These are phyloP conservation scores for Diadromus collaris DNA, from an alignment of 2,888 invertebrate species.

Conservation along the genomic window DNA sequence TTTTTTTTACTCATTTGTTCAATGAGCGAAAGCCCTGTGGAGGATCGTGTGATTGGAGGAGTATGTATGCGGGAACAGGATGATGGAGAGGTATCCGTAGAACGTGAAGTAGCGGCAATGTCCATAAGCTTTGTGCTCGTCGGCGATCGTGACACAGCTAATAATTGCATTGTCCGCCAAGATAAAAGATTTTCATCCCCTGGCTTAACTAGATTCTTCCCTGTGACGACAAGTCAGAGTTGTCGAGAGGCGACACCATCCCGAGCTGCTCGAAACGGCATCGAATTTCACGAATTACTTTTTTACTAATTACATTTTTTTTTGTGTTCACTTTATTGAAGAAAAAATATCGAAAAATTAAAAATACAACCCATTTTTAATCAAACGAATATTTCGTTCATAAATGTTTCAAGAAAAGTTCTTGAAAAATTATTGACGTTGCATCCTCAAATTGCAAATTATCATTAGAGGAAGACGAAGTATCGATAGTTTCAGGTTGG, in stretches of 20 bases:
- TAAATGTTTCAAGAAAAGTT: too few species aligned
- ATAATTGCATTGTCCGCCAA: constrained; percentile 51
- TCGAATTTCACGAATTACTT: neutral
- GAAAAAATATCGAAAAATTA: too few species aligned
- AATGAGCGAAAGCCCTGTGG: constrained; percentile 9
- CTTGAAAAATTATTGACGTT: neutral
- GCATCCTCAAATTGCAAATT: neutral
- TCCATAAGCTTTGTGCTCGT: constrained; percentile 34
- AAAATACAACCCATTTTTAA: too few species aligned
- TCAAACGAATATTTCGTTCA: too few species aligned
- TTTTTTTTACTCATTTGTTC: neutral
- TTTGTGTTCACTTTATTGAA: too few species aligned
- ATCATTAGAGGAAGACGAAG: neutral
- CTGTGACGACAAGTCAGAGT: neutral
- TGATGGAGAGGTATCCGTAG: constrained; percentile 43
- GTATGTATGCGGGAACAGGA: constrained; percentile 29
- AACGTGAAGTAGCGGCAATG: constrained; percentile 28
- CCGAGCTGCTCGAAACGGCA: neutral
- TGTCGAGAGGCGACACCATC: neutral
- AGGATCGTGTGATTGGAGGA: constrained; percentile 37
- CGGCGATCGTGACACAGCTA: constrained; percentile 18
- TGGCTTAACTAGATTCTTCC: constrained; percentile 21
- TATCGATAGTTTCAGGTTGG: neutral
- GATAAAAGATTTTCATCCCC: constrained; percentile 36
- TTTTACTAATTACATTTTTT: neutral